These are phyloP conservation scores for Diuraphis noxia DNA, from an alignment of 1,140 invertebrate genomes.

Conservation along the genomic window DNA sequence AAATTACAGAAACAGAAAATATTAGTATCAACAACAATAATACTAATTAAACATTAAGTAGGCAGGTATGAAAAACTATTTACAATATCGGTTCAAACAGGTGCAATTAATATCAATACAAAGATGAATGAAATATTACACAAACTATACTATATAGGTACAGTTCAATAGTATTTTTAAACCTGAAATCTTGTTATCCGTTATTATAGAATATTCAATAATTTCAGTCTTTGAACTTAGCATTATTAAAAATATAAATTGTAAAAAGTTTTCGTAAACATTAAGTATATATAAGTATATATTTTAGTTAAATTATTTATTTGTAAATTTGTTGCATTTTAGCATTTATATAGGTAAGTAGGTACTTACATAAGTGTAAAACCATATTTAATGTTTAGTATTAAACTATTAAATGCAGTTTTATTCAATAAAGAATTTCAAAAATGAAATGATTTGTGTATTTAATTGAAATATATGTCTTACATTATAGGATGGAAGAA, in stretches of 20 bases:
- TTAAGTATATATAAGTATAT: background rate
- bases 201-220: background rate
- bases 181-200: background rate
- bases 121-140: background rate
- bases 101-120: background rate
- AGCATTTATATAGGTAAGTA: too few relatives aligned
- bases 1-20: background rate
- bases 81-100: background rate
- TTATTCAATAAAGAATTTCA: background rate
- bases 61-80: background rate
- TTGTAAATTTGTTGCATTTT: conserved; percentile 8
- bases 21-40: background rate
- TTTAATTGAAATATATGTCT: background rate
- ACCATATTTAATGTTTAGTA: background rate
- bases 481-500: background rate
- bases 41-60: background rate
- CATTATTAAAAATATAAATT: background rate
- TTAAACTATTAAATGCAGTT: background rate
- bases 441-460: background rate
- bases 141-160: background rate
- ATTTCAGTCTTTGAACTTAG: background rate
- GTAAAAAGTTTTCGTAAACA: background rate
- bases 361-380: background rate
- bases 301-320: conserved; percentile 17
- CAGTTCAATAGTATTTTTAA: background rate